Evolutionary conservation across 1,140 invertebrate species (phyloP).

Genomic region (Caligus rogercresseyi): DNA sequence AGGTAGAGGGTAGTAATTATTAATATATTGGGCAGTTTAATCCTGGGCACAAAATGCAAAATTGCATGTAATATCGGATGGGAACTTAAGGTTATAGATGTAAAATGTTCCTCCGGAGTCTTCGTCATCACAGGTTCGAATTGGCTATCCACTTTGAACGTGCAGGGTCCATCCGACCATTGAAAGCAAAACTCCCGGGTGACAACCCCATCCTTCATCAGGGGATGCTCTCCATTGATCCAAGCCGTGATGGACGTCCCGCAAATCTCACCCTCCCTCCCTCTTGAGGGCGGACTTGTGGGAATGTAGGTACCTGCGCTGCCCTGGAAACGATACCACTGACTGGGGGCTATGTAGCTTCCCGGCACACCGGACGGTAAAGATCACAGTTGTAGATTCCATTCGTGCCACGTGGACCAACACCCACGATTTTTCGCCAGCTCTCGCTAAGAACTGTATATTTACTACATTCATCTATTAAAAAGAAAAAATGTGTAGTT

Average conservation of each 20-base stretch:
- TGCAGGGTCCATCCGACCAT: background rate
- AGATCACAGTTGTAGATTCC: background rate
- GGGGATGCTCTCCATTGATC: conserved; percentile 12
- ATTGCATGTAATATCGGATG: conserved; percentile 7
- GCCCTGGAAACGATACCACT: conserved; percentile 14
- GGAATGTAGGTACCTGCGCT: background rate
- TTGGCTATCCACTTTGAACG: background rate
- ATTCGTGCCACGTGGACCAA: background rate
- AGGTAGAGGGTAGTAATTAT: no score
- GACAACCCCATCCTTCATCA: conserved; percentile 3
- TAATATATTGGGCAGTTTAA: no score
- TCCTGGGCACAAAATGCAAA: conserved; percentile 10
- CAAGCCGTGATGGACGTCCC: background rate
- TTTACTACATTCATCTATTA: background rate
- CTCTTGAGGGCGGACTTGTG: background rate
- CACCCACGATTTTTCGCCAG: background rate
- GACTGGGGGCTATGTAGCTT: background rate
- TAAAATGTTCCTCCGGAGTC: background rate
- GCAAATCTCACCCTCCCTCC: background rate
- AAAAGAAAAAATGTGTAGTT: no score
- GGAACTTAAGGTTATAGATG: conserved; percentile 2
- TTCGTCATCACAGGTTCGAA: background rate
- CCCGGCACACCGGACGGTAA: background rate
- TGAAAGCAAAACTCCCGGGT: conserved; percentile 2
- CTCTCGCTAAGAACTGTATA: background rate